Percentiles rank a stretch among this genome's conserved stretches.
Conservation (phyloP, 2,113 vertebrate species). For the Hemicordylus capensis region DNA sequence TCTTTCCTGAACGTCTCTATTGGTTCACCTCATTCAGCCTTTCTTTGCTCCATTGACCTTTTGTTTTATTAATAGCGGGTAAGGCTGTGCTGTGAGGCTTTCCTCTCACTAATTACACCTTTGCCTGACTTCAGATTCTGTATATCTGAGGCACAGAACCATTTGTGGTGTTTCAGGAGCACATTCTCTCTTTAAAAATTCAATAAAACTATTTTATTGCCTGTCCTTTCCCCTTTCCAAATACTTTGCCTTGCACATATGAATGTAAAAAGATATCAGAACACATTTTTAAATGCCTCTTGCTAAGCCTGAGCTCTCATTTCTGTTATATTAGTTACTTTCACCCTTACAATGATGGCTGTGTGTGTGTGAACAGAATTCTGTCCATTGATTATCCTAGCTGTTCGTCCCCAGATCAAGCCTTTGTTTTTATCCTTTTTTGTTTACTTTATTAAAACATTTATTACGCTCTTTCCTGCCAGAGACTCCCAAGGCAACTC, state of each 20-base stretch:
- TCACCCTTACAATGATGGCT: neutral
- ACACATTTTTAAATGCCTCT: neutral
- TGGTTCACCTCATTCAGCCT: conserved; percentile 42
- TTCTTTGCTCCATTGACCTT: conserved; percentile 32
- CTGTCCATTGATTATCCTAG: neutral
- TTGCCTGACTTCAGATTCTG: conserved; percentile 10
- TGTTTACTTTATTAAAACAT: neutral
- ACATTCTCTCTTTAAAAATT: neutral
- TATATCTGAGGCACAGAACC: neutral
- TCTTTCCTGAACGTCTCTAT: conserved; percentile 40
- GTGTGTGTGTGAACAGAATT: neutral
- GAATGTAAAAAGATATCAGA: neutral
- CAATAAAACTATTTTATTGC: neutral
- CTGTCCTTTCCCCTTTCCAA: neutral
- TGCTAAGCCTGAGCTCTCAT: neutral
- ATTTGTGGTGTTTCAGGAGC: neutral
- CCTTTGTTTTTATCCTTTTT: neutral
- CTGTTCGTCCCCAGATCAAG: neutral
- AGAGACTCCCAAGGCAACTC: too few species aligned
- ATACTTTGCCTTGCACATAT: neutral
- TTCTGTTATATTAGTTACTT: neutral
- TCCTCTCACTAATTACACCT: conserved; percentile 18
- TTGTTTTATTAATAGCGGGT: conserved; percentile 31
- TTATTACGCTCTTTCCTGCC: too few species aligned
- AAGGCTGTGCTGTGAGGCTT: conserved; percentile 17